These are phyloP conservation scores for Megastigmus dorsalis DNA, from an alignment of 2,888 invertebrate species.

Conservation along the genomic window DNA sequence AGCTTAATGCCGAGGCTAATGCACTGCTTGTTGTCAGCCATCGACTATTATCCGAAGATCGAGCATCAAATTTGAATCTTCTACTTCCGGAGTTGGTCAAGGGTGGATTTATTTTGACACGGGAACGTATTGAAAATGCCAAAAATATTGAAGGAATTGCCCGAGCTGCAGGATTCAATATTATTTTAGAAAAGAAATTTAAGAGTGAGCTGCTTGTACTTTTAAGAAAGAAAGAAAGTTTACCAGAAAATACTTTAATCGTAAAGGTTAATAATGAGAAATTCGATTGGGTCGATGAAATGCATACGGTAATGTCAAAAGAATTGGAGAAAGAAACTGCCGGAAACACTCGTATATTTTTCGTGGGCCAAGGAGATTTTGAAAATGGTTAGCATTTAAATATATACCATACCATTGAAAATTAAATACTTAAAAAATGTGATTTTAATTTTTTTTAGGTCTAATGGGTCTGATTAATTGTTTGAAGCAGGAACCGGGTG, in stretches of 20 bases:
- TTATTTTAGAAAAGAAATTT: conserved; percentile 39
- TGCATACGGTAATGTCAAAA: conserved; percentile 65
- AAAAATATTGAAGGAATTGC: conserved; percentile 70
- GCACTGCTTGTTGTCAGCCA: conserved; percentile 76
- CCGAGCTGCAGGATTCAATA: conserved; percentile 74
- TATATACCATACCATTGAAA: not conserved
- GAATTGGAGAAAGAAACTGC: conserved; percentile 75
- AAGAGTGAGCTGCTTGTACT: conserved; percentile 49
- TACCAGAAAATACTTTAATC: conserved; percentile 62
- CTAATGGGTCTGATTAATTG: conserved; percentile 92
- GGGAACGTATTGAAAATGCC: conserved; percentile 55
- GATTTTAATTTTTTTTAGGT: conserved; percentile 19
- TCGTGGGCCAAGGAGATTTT: conserved; percentile 82
- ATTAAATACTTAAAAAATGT: not conserved
- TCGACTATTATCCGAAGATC: conserved; percentile 70
- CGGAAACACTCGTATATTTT: conserved; percentile 79
- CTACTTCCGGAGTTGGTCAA: conserved; percentile 54
- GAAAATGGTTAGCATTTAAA: conserved; percentile 73
- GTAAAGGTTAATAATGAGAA: conserved; percentile 64
- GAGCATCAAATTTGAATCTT: conserved; percentile 46
- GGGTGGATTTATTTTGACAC: conserved; percentile 65
- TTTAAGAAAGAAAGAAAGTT: conserved; percentile 57
- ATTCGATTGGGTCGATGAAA: conserved; percentile 70
- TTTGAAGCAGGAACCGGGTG: conserved; percentile 85
- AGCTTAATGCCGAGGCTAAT: conserved; percentile 76